Evolutionary conservation across 2,113 vertebrate species (phyloP), one percentile per base, ranked within the genome.

Genomic region (Lethenteron reissneri): DNA sequence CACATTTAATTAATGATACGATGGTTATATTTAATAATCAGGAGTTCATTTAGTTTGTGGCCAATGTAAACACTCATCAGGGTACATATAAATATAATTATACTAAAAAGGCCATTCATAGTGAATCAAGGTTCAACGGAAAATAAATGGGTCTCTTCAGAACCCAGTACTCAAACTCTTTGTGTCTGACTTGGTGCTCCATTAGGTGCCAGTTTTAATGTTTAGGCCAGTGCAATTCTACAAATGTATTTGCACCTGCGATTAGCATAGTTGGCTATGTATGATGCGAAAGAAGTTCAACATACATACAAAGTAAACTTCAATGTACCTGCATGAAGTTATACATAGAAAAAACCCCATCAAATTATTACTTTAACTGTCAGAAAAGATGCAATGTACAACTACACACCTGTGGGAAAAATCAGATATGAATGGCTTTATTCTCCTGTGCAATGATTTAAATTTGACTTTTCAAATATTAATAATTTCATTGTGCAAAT

Each of bases 91-190:
- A 41, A 25, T 56, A 56, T 56, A 14, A 69, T 12, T n/a, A 8
- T 70, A 70, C 12, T 56, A 14, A 56, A 41, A 70, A 56, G n/a
- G 19, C 41, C 41, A 13, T 15, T 41, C n/a, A 41, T n/a, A 25
- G 19, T 68, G 25, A 41, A 41, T 41, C 25, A 41, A 41, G 25
- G 25, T 41, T 41, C 5, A 68, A 74, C 1, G 69, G 77, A 76
- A 83, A 84, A 78, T 86, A 85, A 68, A 83, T 78, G 0, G 86
- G 83, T 2, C 85, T 84, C 78, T 85, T 84, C 76, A 84, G 83
- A 58, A 80, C 81, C 68, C 75, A 79, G 71, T 77, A 79, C 75
- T 85, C 83, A 15, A 87, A 87, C 57, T 83, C 77, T 76, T 84
- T 78, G 69, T 73, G 2, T 0, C 74, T 2, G 71, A 83, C 0